A percentile compares a stretch with the other conserved stretches of the same genome.
Evolutionary conservation across 2,113 vertebrate species (phyloP).

Genomic region (Mystacornis crossleyi): DNA sequence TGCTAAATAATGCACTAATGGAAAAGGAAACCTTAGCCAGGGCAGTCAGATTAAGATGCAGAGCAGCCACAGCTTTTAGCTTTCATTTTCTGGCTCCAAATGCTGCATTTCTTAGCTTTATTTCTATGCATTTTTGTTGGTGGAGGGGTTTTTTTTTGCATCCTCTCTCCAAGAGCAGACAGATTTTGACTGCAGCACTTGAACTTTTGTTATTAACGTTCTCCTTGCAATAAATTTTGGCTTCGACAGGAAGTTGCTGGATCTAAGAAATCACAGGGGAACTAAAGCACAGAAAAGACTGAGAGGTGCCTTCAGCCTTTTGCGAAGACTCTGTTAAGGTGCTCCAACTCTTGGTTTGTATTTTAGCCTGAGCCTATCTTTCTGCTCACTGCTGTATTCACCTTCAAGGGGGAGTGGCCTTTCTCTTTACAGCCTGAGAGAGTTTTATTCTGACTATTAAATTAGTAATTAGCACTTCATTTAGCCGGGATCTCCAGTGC

Average conservation of each 20-base stretch:
- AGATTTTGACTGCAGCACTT: background rate
- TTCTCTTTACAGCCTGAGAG: background rate
- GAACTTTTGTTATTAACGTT: background rate
- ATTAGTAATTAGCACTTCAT: slow-evolving; percentile 45
- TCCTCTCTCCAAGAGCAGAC: background rate
- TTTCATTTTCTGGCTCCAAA: background rate
- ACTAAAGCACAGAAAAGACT: background rate
- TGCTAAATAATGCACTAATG: slow-evolving; percentile 48
- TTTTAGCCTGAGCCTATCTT: background rate
- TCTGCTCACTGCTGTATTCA: background rate
- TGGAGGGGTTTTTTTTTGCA: background rate
- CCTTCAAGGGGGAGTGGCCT: background rate
- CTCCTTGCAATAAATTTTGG: background rate
- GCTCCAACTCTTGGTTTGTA: background rate
- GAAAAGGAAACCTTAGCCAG: slow-evolving; percentile 42
- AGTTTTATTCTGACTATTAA: slow-evolving; percentile 28
- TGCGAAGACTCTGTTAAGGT: background rate
- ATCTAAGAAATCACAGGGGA: background rate
- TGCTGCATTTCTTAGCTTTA: background rate
- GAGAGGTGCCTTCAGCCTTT: background rate
- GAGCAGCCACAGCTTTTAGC: slow-evolving; percentile 13
- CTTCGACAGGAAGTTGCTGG: background rate
- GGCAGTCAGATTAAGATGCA: slow-evolving; percentile 1
- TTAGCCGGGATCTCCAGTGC: background rate
- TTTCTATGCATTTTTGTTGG: background rate